phyloP scores from a whole-genome alignment of 2,113 vertebrate species.

The Indri indri region DNA sequence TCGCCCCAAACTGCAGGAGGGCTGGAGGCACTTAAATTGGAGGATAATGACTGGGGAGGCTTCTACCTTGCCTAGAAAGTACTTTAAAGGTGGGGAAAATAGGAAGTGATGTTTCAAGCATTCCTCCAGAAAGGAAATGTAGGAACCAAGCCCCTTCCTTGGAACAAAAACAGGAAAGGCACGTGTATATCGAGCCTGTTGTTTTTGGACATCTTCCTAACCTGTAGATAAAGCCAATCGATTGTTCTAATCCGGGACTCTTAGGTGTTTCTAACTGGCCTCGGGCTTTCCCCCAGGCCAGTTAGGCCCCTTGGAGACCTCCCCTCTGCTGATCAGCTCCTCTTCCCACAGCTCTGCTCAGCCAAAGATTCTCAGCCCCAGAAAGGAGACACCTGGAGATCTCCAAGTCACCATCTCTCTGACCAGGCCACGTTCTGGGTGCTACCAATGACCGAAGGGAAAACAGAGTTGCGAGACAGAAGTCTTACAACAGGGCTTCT shows the following conservation, averaged over 20 bases:
- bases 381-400: not conserved
- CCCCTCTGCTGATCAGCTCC: not conserved
- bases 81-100: not conserved
- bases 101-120: conserved; percentile 25
- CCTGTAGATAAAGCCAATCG: not conserved
- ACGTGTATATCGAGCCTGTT: conserved; percentile 39
- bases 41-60: not conserved
- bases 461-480: not conserved
- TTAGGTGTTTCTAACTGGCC: not conserved
- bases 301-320: not conserved
- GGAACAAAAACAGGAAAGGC: conserved; percentile 70
- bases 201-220: conserved; percentile 56
- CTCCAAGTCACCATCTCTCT: not conserved
- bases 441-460: not conserved
- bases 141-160: conserved; percentile 65
- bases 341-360: not conserved
- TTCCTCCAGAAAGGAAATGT: conserved; percentile 65
- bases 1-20: not conserved
- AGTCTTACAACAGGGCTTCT: not conserved
- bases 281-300: not conserved
- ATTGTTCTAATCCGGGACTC: not conserved
- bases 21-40: not conserved
- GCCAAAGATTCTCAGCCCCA: not conserved
- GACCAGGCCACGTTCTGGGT: not conserved
- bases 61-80: not conserved